These are phyloP conservation scores for Lampris incognitus DNA, from an alignment of 2,113 vertebrate genomes.

Conservation along the genomic window DNA sequence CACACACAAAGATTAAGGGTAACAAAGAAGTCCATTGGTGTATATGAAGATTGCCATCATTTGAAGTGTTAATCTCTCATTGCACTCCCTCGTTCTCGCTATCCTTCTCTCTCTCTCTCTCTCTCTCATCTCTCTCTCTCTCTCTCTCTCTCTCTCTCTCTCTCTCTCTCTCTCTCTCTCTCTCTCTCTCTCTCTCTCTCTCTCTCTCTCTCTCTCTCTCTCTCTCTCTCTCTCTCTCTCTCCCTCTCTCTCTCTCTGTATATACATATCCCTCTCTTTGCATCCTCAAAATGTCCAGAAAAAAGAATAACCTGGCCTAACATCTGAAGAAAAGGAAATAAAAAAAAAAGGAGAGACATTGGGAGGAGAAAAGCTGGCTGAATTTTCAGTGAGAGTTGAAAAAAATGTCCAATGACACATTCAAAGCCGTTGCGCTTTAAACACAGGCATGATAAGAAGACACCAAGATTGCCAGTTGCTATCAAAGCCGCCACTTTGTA, in stretches of 20 bases:
- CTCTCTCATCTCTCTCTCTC: slow-evolving; percentile 24
- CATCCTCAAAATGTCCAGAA: slow-evolving; percentile 29
- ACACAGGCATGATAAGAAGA: slow-evolving; percentile 28
- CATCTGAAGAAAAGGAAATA: slow-evolving; percentile 15
- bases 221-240: slow-evolving; percentile 9
- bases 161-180: neutral
- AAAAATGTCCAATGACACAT: slow-evolving; percentile 57
- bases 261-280: neutral
- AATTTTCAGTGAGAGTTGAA: slow-evolving; percentile 43
- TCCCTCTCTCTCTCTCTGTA: slow-evolving; percentile 11
- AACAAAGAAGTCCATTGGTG: slow-evolving; percentile 66
- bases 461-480: slow-evolving; percentile 19
- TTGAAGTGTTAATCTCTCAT: slow-evolving; percentile 63
- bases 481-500: slow-evolving; percentile 34
- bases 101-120: neutral
- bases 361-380: slow-evolving; percentile 32
- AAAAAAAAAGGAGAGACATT: slow-evolving; percentile 11
- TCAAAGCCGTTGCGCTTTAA: slow-evolving; percentile 54
- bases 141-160: too few species aligned
- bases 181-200: slow-evolving; percentile 20
- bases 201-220: neutral
- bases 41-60: slow-evolving; percentile 69
- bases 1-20: slow-evolving; percentile 62
- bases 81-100: neutral
- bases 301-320: slow-evolving; percentile 32